These are phyloP conservation scores for Campoplex nolae DNA, from an alignment of 2,888 invertebrate genomes.

Conservation along the genomic window DNA sequence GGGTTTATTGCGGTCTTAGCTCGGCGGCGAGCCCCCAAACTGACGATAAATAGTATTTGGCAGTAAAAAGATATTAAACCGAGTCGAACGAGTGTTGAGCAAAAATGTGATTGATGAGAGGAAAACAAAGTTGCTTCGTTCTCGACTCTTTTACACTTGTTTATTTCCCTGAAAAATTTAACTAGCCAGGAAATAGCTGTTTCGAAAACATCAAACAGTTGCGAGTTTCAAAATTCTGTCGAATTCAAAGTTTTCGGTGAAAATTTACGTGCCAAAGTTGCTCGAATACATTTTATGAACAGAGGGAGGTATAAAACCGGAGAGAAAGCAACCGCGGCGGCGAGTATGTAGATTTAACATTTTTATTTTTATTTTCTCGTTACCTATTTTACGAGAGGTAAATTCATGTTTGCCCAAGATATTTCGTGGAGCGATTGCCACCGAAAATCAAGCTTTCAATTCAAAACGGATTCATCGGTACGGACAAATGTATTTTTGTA, in stretches of 20 bases:
- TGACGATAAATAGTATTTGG: background rate
- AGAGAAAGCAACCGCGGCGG: background rate
- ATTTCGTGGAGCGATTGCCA: background rate
- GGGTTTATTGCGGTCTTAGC: background rate
- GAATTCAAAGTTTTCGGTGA: background rate
- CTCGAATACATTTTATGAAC: background rate
- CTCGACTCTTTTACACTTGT: background rate
- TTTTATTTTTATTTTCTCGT: background rate
- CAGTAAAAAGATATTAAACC: background rate
- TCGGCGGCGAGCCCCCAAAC: background rate
- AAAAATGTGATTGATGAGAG: background rate
- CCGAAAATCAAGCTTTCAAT: background rate
- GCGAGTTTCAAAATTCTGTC: background rate
- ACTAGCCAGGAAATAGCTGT: background rate
- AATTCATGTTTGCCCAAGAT: background rate
- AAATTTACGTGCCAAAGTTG: background rate
- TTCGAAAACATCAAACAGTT: background rate
- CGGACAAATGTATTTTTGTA: background rate
- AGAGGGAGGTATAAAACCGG: background rate
- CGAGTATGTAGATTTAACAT: background rate
- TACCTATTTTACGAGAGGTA: background rate
- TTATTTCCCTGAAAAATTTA: background rate
- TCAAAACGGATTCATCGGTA: constrained; percentile 1
- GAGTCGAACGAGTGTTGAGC: background rate
- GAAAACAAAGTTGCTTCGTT: background rate